phyloP scores from a whole-genome alignment of 2,888 invertebrate species.

The Tridacna crocea region DNA sequence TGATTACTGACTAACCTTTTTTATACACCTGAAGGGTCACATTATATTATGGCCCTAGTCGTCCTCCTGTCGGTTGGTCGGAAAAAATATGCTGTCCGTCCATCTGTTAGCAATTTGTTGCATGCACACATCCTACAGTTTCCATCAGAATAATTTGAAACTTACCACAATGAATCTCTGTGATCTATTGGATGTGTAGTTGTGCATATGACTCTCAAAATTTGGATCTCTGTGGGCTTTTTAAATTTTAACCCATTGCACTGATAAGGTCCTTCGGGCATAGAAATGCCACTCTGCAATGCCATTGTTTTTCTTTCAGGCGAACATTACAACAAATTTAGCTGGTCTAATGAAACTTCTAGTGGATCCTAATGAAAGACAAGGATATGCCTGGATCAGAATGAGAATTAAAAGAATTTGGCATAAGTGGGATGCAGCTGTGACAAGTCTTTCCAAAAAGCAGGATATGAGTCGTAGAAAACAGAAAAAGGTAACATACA shows the following conservation, averaged over 20 bases:
- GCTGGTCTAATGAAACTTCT: constrained; percentile 79
- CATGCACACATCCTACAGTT: background rate
- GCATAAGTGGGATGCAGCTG: constrained; percentile 80
- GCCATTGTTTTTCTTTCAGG: constrained; percentile 75
- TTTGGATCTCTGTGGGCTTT: too few species aligned
- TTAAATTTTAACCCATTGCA: too few species aligned
- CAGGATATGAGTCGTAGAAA: constrained; percentile 73
- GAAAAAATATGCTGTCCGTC: too few species aligned
- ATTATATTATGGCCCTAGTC: too few species aligned
- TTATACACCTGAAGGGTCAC: too few species aligned
- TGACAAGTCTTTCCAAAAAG: constrained; percentile 70
- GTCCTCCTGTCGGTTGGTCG: too few species aligned
- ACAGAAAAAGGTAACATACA: constrained; percentile 75
- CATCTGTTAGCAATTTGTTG: too few species aligned
- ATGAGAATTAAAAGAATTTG: constrained; percentile 83
- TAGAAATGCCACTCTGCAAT: too few species aligned
- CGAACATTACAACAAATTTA: constrained; percentile 74
- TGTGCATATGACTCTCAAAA: too few species aligned
- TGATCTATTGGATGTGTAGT: too few species aligned
- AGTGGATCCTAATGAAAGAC: constrained; percentile 81
- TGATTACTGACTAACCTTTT: background rate
- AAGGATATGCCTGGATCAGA: constrained; percentile 84
- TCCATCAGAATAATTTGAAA: background rate
- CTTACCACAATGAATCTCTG: background rate
- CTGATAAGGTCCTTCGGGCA: too few species aligned